phyloP scores from a whole-genome alignment of 2,888 invertebrate genomes.

The Branchipolynoe longqiensis region DNA sequence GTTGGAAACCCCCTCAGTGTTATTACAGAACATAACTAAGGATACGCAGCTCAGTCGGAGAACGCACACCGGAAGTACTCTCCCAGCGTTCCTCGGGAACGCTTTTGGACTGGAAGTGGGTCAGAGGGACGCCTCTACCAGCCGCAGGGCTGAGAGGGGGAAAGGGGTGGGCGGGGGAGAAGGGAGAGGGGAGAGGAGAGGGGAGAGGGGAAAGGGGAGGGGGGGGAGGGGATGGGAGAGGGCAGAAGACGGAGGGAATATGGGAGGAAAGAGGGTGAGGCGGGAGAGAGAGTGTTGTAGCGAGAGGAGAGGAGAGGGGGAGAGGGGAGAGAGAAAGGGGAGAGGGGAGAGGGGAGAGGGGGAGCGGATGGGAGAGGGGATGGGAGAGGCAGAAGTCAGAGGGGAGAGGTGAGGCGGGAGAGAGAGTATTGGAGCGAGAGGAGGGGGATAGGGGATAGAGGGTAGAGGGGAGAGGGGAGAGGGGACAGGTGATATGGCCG shows the following conservation, averaged over 20 bases:
- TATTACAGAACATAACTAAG: too few relatives aligned
- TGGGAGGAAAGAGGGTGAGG: too few relatives aligned
- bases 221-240: not conserved
- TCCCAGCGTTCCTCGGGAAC: too few relatives aligned
- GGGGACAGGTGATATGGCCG: not conserved
- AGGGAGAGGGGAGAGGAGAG: too few relatives aligned
- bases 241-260: too few relatives aligned
- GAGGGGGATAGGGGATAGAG: not conserved
- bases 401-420: not conserved
- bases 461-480: not conserved
- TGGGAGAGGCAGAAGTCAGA: not conserved
- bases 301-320: not conserved
- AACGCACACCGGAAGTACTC: too few relatives aligned
- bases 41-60: too few relatives aligned
- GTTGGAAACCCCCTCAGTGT: too few relatives aligned
- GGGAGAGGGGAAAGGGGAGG: slow-evolving; percentile 24
- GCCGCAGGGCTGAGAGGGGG: too few relatives aligned
- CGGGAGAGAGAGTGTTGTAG: not conserved
- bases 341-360: not conserved
- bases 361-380: not conserved
- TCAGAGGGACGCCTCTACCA: too few relatives aligned
- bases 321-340: not conserved
- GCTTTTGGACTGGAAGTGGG: too few relatives aligned
- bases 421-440: not conserved
- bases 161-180: too few relatives aligned